Evolutionary conservation across 2,888 invertebrate genomes (phyloP).

Genomic region (Dicyrtoma fusca): DNA sequence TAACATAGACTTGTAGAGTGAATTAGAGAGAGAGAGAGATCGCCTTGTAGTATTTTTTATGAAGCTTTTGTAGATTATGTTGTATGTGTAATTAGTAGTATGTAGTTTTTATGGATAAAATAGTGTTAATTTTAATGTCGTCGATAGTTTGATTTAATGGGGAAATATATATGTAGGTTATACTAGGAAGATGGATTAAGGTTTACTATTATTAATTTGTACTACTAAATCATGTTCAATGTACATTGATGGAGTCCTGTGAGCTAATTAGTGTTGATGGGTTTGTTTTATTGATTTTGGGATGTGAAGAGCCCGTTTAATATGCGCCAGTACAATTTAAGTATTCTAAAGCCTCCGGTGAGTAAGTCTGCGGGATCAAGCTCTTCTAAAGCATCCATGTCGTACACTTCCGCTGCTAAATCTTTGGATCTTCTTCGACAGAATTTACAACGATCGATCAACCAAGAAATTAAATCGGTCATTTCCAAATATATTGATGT

Average conservation of each 20-base stretch:
- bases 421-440: slow-evolving; percentile 75
- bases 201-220: neutral
- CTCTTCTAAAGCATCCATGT: slow-evolving; percentile 53
- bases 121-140: no score
- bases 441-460: slow-evolving; percentile 76
- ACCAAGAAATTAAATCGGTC: slow-evolving; percentile 76
- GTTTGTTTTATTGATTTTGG: slow-evolving; percentile 12
- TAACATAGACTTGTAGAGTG: neutral
- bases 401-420: slow-evolving; percentile 69
- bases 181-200: no score
- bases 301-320: slow-evolving; percentile 65
- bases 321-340: slow-evolving; percentile 73
- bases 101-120: no score
- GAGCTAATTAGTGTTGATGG: neutral
- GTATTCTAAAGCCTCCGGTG: slow-evolving; percentile 64
- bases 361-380: slow-evolving; percentile 54
- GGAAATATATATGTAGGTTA: no score
- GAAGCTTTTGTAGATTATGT: neutral
- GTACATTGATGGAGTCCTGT: neutral
- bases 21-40: neutral
- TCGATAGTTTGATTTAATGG: no score
- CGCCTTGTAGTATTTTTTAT: neutral
- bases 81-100: no score
- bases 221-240: neutral
- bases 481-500: slow-evolving; percentile 78